Percentiles rank a stretch among this genome's conserved stretches.
phyloP scores from a whole-genome alignment of 1,140 invertebrate genomes.

The Ceratina japonica region DNA sequence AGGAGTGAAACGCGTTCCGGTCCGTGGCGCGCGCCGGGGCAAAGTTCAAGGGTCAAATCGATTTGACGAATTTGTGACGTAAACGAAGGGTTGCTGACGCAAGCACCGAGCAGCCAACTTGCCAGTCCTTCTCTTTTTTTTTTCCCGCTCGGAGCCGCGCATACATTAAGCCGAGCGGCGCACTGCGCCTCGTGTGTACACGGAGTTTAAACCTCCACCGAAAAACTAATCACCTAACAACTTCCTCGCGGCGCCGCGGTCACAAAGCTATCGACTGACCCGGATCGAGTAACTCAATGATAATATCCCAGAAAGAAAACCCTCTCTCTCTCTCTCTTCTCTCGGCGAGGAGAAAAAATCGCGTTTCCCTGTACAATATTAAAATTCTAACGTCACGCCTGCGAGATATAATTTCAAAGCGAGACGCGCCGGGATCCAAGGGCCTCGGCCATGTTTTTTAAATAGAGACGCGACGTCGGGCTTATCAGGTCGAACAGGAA shows the following conservation, averaged over 20 bases:
- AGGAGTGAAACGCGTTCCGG: background rate
- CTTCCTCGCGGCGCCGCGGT: background rate
- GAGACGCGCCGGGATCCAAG: too few species aligned
- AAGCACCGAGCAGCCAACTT: background rate
- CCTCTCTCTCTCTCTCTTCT: background rate
- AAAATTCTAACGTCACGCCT: background rate
- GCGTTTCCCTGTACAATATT: too few species aligned
- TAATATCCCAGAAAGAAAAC: background rate
- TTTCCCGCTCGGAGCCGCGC: background rate
- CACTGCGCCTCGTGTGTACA: too few species aligned
- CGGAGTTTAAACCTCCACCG: background rate
- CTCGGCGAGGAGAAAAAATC: background rate
- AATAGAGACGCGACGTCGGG: too few species aligned
- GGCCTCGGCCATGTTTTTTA: too few species aligned
- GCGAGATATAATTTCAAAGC: too few species aligned
- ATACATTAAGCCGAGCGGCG: background rate
- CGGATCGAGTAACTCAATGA: background rate
- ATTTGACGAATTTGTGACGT: conserved; percentile 33
- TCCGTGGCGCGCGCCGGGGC: too few species aligned
- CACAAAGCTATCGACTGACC: background rate
- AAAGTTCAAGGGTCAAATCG: conserved; percentile 31
- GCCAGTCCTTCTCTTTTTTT: background rate
- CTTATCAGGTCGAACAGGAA: too few species aligned
- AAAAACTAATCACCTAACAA: conserved; percentile 15
- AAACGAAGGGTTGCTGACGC: conserved; percentile 4